Conservation (phyloP, 2,888 invertebrate genomes). For the Strigamia transsilvanica region DNA sequence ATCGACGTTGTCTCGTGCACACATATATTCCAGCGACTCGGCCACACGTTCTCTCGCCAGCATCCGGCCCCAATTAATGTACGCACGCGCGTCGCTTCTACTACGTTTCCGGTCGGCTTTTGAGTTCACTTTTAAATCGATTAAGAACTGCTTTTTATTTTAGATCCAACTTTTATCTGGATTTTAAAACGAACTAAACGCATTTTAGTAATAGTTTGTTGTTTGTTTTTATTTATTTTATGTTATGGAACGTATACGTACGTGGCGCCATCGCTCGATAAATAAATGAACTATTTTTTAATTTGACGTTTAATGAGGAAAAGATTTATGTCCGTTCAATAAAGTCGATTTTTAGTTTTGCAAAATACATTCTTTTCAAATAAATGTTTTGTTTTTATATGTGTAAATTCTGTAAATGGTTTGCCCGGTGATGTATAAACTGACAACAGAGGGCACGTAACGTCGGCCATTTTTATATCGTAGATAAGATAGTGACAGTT, state of each 20-base stretch:
- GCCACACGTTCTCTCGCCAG: conserved; percentile 7
- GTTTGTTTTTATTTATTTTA: not conserved
- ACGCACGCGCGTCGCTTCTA: not conserved
- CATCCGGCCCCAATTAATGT: conserved; percentile 24
- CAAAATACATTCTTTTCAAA: not conserved
- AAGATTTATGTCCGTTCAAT: not conserved
- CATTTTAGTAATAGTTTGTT: no score
- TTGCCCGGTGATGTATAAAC: not conserved
- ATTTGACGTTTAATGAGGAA: no score
- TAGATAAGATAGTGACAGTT: not conserved
- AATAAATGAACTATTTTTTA: not conserved
- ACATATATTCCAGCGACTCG: not conserved
- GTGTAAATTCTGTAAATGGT: no score
- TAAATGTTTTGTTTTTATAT: no score
- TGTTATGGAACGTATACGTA: not conserved
- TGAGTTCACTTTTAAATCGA: not conserved
- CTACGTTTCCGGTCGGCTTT: conserved; percentile 2
- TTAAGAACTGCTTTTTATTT: not conserved
- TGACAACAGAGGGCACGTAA: not conserved
- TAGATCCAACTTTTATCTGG: not conserved
- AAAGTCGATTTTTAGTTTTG: not conserved
- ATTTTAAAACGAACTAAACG: not conserved
- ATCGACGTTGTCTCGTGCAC: not conserved
- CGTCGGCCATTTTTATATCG: not conserved
- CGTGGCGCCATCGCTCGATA: not conserved